Evolutionary conservation across 2,888 invertebrate genomes (phyloP).

Genomic region (Ptychoptera albimana): DNA sequence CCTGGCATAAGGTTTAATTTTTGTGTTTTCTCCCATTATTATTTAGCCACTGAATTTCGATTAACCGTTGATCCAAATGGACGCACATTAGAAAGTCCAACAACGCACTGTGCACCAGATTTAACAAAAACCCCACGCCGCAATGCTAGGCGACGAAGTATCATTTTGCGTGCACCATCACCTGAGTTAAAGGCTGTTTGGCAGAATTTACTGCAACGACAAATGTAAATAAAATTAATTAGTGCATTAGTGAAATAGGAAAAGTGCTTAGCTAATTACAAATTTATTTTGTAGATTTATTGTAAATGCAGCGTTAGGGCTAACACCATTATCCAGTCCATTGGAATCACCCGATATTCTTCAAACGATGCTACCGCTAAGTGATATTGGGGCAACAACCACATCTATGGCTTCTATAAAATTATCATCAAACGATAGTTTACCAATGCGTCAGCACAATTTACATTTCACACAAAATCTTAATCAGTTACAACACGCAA

Average conservation of each 20-base stretch:
- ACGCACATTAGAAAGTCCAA: constrained; percentile 49
- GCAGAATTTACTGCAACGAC: constrained; percentile 75
- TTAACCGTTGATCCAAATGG: constrained; percentile 53
- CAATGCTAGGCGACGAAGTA: constrained; percentile 45
- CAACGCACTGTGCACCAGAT: constrained; percentile 57
- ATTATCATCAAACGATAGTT: constrained; percentile 30
- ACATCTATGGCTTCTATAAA: constrained; percentile 30
- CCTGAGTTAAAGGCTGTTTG: constrained; percentile 77
- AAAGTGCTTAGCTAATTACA: constrained; percentile 1
- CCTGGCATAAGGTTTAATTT: not conserved
- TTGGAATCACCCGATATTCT: constrained; percentile 61
- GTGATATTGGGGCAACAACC: constrained; percentile 28
- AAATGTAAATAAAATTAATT: constrained; percentile 48
- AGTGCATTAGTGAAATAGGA: no score
- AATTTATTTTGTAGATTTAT: constrained; percentile 47
- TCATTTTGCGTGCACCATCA: constrained; percentile 65
- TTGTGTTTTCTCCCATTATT: not conserved
- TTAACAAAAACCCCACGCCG: constrained; percentile 44
- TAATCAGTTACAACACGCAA: constrained; percentile 3
- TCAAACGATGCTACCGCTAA: constrained; percentile 28
- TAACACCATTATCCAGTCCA: constrained; percentile 66
- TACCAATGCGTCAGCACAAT: constrained; percentile 22
- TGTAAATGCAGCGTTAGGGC: constrained; percentile 63
- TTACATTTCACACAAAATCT: constrained; percentile 45
- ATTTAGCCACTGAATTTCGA: constrained; percentile 67